Percentiles rank a stretch among this genome's conserved stretches.
These are phyloP conservation scores for Empidonax alnorum DNA, from an alignment of 2,113 vertebrate genomes.

Conservation along the genomic window DNA sequence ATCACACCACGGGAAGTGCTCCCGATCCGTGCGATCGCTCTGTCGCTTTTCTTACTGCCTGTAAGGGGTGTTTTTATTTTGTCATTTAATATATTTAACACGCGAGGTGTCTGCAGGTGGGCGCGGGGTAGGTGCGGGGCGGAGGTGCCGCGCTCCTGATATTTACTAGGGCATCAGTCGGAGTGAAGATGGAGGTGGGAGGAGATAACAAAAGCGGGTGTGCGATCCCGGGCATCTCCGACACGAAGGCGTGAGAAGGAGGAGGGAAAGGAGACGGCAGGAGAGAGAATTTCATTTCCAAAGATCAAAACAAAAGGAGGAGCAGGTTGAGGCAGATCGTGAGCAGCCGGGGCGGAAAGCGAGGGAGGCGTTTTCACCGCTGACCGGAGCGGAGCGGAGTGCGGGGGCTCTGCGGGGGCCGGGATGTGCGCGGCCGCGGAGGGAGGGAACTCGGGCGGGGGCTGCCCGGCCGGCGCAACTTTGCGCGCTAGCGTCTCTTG, in stretches of 20 bases:
- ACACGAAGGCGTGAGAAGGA: constrained; percentile 12
- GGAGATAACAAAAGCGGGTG: neutral
- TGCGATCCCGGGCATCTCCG: neutral
- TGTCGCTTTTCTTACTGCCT: neutral
- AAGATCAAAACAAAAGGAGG: constrained; percentile 48
- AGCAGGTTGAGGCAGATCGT: constrained; percentile 33
- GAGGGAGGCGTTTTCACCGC: neutral
- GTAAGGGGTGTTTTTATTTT: neutral
- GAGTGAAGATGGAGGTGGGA: constrained; percentile 35
- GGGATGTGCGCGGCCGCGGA: neutral
- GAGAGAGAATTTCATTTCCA: neutral
- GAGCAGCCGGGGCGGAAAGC: neutral
- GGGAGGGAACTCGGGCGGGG: neutral
- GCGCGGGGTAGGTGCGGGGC: neutral
- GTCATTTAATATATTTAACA: neutral
- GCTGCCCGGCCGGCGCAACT: neutral
- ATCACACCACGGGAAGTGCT: neutral
- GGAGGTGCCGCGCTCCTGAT: constrained; percentile 29
- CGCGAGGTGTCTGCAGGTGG: neutral
- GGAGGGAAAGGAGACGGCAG: neutral
- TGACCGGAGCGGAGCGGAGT: neutral
- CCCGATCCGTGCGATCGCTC: neutral
- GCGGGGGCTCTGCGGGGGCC: neutral
- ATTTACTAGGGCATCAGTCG: neutral
- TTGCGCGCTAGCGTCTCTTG: neutral